Evolutionary conservation across 2,797 vertebrate species (phyloP), one percentile per base, ranked within the genome.

Genomic region (Epinephelus awoara): DNA sequence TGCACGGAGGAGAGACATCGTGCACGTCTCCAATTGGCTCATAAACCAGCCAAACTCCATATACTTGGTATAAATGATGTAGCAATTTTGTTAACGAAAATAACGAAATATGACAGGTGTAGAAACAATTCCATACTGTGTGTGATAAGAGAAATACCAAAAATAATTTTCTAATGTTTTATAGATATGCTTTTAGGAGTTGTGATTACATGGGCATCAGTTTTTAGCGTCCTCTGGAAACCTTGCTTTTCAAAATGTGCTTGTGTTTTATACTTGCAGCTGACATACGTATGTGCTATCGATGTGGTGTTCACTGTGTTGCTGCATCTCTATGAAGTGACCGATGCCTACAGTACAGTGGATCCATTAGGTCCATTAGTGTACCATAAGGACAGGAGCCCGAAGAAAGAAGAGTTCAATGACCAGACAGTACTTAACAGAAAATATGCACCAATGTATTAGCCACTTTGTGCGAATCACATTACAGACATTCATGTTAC

Each of bases 401-500:
- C 27, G 29, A 72, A 63, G 42, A 61, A 55, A 69, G 23, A 76
- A 62, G 1, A 57, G 44, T 69, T 79, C 29, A 85, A 85, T 63
- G 40, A 85, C 61, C 69, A 75, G 67, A 65, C 66, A 64, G 42
- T 29, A 34, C 42, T 64, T 76, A 84, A 71, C 77, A 82, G 83
- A 85, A 85, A 85, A 72, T 77, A 75, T 83, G 84, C 80, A 87
- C 76, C 74, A 66, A 75, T 90, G 88, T 89, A 91, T 89, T 89
- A 76, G 77, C 58, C 87, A 91, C 79, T 76, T 85, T 89, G 90
- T 93, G 90, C 90, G 88, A 91, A 88, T 89, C 84, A 91, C 92
- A 72, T 85, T 85, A 87, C 90, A 93, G 77, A 92, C 89, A 92
- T 89, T 90, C 85, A 90, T 88, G 74, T 88, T 80, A 89, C 5